A percentile compares a stretch with the other conserved stretches of the same genome.
phyloP scores from a whole-genome alignment of 2,888 invertebrate genomes.

The Phorcus lineatus region DNA sequence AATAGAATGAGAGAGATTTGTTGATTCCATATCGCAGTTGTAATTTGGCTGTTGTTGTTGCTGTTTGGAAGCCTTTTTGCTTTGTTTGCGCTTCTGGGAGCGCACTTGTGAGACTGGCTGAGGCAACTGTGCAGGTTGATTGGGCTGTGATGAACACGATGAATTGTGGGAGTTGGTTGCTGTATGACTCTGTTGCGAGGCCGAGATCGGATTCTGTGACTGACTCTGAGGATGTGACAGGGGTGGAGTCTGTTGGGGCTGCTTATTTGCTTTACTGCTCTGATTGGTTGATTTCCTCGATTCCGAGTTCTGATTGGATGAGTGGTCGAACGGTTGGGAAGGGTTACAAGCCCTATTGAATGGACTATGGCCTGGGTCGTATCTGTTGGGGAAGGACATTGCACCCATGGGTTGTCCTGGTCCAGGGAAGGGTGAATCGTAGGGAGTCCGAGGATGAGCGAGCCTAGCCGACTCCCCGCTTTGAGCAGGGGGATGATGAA shows the following conservation, averaged over 20 bases:
- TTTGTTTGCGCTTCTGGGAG: conserved; percentile 37
- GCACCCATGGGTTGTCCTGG: conserved; percentile 9
- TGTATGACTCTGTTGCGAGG: conserved; percentile 34
- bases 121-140: conserved; percentile 45
- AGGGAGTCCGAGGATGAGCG: neutral
- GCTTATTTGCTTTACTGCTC: conserved; percentile 43
- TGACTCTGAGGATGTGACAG: conserved; percentile 26
- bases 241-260: conserved; percentile 41
- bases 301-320: conserved; percentile 5
- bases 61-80: conserved; percentile 41
- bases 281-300: conserved; percentile 52
- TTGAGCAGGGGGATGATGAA: conserved; percentile 55
- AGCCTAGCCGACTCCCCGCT: neutral
- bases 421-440: neutral
- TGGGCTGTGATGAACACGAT: conserved; percentile 36
- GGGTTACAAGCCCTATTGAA: conserved; percentile 10
- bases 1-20: conserved; percentile 57
- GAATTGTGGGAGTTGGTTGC: conserved; percentile 37
- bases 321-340: conserved; percentile 4
- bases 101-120: conserved; percentile 37
- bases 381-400: conserved; percentile 17
- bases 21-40: conserved; percentile 63
- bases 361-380: neutral
- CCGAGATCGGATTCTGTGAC: conserved; percentile 31
- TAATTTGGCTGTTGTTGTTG: conserved; percentile 43